Evolutionary conservation across 2,113 vertebrate species (phyloP).

Genomic region (Brachirus orientalis): DNA sequence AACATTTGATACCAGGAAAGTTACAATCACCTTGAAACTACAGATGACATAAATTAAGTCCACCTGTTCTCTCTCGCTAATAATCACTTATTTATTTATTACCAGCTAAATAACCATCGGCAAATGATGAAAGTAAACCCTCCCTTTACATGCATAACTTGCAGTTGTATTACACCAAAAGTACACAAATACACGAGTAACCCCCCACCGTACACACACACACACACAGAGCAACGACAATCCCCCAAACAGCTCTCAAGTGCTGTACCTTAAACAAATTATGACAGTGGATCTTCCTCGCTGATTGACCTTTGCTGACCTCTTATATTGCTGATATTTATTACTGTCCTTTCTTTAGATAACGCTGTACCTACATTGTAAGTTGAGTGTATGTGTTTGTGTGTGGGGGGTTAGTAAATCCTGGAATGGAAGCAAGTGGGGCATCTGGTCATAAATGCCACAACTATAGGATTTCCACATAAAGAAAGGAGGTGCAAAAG

Average conservation of each 20-base stretch:
- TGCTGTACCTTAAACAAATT: constrained; percentile 87
- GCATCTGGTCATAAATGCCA: constrained; percentile 77
- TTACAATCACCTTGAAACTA: too few species aligned
- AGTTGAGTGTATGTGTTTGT: constrained; percentile 15
- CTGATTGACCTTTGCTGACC: constrained; percentile 75
- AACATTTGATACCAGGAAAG: too few species aligned
- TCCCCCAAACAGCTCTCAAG: constrained; percentile 80
- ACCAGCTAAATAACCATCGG: too few species aligned
- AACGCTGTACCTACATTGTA: constrained; percentile 64
- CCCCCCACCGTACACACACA: constrained; percentile 5
- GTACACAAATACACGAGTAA: constrained; percentile 11
- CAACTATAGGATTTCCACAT: constrained; percentile 75
- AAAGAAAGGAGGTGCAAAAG: constrained; percentile 76
- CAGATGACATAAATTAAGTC: too few species aligned
- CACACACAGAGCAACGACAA: constrained; percentile 62
- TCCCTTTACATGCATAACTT: too few species aligned
- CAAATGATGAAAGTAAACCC: too few species aligned
- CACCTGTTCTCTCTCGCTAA: too few species aligned
- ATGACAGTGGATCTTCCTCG: constrained; percentile 83
- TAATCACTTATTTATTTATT: too few species aligned
- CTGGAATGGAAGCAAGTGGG: constrained; percentile 51
- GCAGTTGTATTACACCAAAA: neutral
- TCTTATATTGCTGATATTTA: constrained; percentile 78
- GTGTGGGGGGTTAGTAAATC: constrained; percentile 70
- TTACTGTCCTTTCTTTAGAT: constrained; percentile 63